Evolutionary conservation across 2,888 invertebrate species (phyloP), one percentile per base, ranked within the genome.

Genomic region (Cheilosia vulpina): DNA sequence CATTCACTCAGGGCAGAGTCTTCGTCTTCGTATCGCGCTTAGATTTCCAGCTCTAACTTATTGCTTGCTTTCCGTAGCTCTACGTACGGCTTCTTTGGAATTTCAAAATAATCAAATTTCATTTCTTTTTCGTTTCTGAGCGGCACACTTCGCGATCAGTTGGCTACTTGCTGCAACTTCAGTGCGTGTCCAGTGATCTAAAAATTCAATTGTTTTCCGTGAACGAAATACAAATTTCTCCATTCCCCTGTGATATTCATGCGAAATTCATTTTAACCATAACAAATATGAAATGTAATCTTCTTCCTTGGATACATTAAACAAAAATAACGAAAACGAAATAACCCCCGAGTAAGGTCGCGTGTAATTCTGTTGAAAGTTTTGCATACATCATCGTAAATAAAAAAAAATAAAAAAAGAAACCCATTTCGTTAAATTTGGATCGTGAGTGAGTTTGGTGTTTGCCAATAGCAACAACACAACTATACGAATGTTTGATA

Each of bases 101-200:
- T 76, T 80, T 84, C 60, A 80, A 80, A 83, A 71, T 76, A 79
- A 80, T 80, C 69, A 69, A 75, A 80, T 84, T 84, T 80, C 69
- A 80, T 84, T 79, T 84, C 69, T 84, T 80, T 75, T 79, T 81
- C 38, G 81, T 76, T 60, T 80, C 65, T 55, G 34, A 75, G 57
- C 75, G 63, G 65, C 50, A 69, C 63, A 52, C 71, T 52, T 78
- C 55, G 62, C 76, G 38, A 43, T 77, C 47, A 34, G 9, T 78
- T 31, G 58, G 50, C 58, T 41, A 21, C 24, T 68, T 76, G 27
- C 19, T 17, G 41, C 21, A 17, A 45, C 21, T 63, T 24, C 41
- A 45, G 41, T 31, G 60, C 41, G 17, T 71, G 38, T 55, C 38
- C 53, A 62, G 50, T 60, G 63, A 43, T 24, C 31, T 68, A 34